These are phyloP conservation scores for Bombus soroeensis DNA, from an alignment of 1,140 invertebrate species.

Conservation along the genomic window DNA sequence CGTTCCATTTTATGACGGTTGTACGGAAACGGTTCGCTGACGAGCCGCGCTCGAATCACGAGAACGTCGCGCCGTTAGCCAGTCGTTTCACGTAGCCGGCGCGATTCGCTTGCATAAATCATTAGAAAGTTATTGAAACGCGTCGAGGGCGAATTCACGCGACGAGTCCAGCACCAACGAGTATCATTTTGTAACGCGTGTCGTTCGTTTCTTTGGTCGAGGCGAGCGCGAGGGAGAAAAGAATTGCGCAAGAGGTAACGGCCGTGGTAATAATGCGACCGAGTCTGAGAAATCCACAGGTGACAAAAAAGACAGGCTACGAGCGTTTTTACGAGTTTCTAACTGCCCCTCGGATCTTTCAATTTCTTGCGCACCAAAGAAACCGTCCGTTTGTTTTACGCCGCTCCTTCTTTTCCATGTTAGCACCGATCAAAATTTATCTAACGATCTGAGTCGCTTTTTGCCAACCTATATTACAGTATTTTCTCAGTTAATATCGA, in stretches of 20 bases:
- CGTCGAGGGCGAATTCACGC: background rate
- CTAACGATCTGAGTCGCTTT: background rate
- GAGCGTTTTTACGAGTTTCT: slow-evolving; percentile 2
- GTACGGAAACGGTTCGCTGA: slow-evolving; percentile 22
- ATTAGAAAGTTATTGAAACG: slow-evolving; percentile 49
- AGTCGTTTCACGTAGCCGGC: slow-evolving; percentile 11
- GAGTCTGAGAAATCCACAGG: slow-evolving; percentile 42
- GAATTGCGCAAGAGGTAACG: slow-evolving; percentile 22
- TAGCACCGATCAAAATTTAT: background rate
- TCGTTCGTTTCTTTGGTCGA: slow-evolving; percentile 26
- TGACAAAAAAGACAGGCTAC: slow-evolving; percentile 17
- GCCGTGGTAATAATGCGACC: background rate
- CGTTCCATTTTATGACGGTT: slow-evolving; percentile 37
- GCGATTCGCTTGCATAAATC: slow-evolving; percentile 52
- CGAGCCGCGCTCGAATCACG: too few relatives aligned
- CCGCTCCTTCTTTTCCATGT: background rate
- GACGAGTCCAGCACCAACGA: too few relatives aligned
- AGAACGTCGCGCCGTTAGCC: background rate
- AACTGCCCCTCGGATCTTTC: background rate
- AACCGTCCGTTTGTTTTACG: background rate
- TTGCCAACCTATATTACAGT: background rate
- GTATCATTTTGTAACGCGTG: slow-evolving; percentile 25
- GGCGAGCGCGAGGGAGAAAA: slow-evolving; percentile 10
- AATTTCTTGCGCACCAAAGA: background rate
- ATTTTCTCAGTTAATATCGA: background rate